These are phyloP conservation scores for Cyclargus thomasi DNA, from an alignment of 1,140 invertebrate species.

Conservation along the genomic window DNA sequence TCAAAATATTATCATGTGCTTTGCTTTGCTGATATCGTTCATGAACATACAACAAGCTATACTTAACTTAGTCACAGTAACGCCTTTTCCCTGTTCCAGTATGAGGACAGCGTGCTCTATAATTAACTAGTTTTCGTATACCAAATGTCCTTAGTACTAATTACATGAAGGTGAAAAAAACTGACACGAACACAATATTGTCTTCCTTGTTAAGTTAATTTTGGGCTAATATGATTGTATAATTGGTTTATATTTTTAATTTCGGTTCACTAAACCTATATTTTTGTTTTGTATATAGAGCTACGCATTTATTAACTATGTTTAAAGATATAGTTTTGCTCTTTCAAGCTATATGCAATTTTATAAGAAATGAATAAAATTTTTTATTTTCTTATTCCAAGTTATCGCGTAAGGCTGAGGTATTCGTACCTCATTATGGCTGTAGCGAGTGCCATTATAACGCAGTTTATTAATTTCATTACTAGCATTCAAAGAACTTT, in stretches of 20 bases:
- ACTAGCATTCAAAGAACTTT: neutral
- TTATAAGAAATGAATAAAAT: neutral
- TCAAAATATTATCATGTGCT: too few species aligned
- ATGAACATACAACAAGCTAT: neutral
- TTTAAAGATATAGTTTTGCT: too few species aligned
- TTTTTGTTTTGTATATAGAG: neutral
- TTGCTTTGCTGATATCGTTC: neutral
- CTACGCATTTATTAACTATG: neutral
- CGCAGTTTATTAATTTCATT: constrained; percentile 1
- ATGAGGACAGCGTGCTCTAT: neutral
- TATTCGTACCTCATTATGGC: neutral
- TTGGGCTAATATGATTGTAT: neutral
- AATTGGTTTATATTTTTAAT: neutral
- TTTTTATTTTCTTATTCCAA: neutral
- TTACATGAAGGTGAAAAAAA: neutral
- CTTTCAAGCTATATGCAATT: too few species aligned
- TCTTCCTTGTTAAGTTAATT: neutral
- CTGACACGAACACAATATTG: neutral
- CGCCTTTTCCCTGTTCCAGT: neutral
- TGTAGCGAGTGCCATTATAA: neutral
- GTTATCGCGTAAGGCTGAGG: neutral
- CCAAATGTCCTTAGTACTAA: neutral
- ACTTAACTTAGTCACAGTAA: neutral
- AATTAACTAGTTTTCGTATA: neutral
- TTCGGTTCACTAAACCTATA: neutral